These are phyloP conservation scores for Gopherus evgoodei DNA, from an alignment of 2,113 vertebrate species.

Conservation along the genomic window DNA sequence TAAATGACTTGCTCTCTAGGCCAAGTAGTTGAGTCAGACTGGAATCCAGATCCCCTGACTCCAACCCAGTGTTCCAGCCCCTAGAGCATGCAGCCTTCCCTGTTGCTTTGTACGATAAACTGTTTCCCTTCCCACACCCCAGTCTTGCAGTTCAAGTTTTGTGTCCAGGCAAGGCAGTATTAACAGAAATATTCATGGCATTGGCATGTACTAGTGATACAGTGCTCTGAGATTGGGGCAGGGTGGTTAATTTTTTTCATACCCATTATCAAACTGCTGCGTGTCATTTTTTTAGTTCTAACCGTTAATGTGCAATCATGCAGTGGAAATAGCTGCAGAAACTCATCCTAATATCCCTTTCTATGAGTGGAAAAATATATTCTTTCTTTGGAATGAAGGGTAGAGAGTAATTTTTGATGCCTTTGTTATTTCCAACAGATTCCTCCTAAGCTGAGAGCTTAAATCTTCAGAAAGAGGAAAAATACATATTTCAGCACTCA, in stretches of 20 bases:
- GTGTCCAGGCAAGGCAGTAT: neutral
- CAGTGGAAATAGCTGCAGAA: neutral
- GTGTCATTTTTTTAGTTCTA: neutral
- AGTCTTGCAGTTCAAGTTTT: neutral
- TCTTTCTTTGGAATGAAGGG: fast-evolving
- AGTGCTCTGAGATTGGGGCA: neutral
- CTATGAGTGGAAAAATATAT: fast-evolving
- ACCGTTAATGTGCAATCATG: neutral
- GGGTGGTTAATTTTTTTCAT: no score
- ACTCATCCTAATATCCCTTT: neutral
- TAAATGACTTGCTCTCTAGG: neutral
- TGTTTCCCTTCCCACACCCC: neutral
- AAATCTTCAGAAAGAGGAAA: neutral
- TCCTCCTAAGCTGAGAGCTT: fast-evolving
- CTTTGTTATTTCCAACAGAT: neutral
- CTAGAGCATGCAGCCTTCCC: neutral
- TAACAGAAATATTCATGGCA: neutral
- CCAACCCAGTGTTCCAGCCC: neutral
- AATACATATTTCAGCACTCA: neutral
- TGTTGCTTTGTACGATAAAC: neutral
- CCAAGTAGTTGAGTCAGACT: neutral
- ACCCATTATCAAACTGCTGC: no score
- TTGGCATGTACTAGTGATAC: neutral
- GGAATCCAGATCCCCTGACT: neutral
- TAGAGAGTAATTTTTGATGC: neutral